Conservation (phyloP, 2,113 vertebrate genomes). For the rat (Rattus norvegicus) region GRCr8 NC_086021.1:76284501-76285000, state of each 20-base stretch:
- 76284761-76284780: slow-evolving; percentile 24
- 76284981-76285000: slow-evolving; percentile 17
- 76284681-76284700: slow-evolving; percentile 37
- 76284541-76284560: background rate
- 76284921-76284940: slow-evolving; percentile 24
- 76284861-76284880: slow-evolving; percentile 48
- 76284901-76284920: slow-evolving; percentile 61
- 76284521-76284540: background rate
- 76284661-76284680: background rate
- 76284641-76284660: slow-evolving; percentile 38
- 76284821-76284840: slow-evolving; percentile 58
- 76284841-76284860: slow-evolving; percentile 52
- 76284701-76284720: slow-evolving; percentile 12
- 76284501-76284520: slow-evolving; percentile 2
- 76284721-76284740: slow-evolving; percentile 34
- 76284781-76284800: slow-evolving; percentile 62
- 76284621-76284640: slow-evolving; percentile 47
- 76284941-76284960: slow-evolving; percentile 7
- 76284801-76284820: slow-evolving; percentile 47
- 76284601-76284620: slow-evolving; percentile 16
- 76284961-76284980: slow-evolving; percentile 52
- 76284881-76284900: slow-evolving; percentile 55
- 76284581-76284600: background rate
- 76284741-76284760: slow-evolving; percentile 43
- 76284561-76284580: slow-evolving; percentile 41